Percentiles rank a stretch among this genome's conserved stretches.
phyloP scores from a whole-genome alignment of 2,113 vertebrate species.

The Ctenodactylus gundi region DNA sequence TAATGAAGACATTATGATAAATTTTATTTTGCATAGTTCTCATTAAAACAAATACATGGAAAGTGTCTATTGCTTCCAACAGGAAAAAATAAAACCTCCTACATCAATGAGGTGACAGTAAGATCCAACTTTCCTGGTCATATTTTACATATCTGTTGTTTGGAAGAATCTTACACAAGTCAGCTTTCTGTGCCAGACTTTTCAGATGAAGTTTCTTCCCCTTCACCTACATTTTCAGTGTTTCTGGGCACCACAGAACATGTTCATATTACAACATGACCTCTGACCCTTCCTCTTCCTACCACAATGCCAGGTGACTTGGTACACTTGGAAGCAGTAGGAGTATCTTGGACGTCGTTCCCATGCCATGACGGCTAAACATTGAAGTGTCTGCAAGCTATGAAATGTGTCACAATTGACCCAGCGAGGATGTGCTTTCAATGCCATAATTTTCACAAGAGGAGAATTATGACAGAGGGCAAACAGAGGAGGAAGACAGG shows the following conservation, averaged over 20 bases:
- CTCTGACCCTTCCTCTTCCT: background rate
- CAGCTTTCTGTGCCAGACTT: background rate
- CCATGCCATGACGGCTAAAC: background rate
- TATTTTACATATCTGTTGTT: background rate
- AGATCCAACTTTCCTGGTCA: background rate
- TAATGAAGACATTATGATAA: no score
- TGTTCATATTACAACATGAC: background rate
- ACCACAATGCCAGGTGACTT: background rate
- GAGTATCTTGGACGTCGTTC: background rate
- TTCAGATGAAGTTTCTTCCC: background rate
- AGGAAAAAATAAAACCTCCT: background rate
- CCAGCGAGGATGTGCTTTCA: background rate
- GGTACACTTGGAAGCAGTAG: background rate
- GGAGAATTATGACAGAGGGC: background rate
- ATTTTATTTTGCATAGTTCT: background rate
- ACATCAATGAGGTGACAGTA: background rate
- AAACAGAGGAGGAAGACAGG: background rate
- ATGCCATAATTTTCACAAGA: background rate
- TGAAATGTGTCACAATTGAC: background rate
- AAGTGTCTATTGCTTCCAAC: background rate
- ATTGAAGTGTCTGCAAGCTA: background rate
- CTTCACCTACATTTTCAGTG: background rate
- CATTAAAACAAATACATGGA: background rate
- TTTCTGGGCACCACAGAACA: background rate
- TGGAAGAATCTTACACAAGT: background rate